Conservation (phyloP, 2,113 vertebrate species). For the Halichoerus grypus region DNA sequence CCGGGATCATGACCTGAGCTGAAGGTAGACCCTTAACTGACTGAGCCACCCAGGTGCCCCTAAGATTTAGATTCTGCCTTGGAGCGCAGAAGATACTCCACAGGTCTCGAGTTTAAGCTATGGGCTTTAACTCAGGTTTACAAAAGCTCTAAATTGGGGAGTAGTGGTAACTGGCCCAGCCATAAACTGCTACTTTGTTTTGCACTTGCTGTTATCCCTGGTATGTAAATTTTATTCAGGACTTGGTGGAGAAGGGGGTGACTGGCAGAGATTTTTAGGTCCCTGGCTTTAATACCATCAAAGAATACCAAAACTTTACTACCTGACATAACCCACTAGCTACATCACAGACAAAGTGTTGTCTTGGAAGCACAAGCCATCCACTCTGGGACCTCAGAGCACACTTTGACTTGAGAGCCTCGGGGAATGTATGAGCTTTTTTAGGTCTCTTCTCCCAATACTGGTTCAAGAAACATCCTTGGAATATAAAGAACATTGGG, state of each 20-base stretch:
- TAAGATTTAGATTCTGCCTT: background rate
- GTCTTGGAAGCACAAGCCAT: background rate
- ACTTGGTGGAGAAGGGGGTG: background rate
- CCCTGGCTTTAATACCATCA: background rate
- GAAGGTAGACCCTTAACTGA: no score
- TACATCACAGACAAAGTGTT: background rate
- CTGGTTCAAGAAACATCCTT: background rate
- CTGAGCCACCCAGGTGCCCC: background rate
- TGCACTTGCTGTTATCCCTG: background rate
- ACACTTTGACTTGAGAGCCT: no score
- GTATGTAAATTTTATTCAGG: background rate
- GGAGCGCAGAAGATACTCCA: background rate
- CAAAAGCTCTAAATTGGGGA: background rate
- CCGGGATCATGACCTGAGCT: background rate
- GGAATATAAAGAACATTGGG: background rate
- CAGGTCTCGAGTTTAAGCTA: background rate
- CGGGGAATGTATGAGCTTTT: background rate
- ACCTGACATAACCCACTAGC: background rate
- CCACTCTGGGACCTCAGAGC: background rate
- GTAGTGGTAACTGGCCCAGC: background rate
- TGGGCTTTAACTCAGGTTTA: background rate
- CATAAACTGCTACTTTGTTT: background rate
- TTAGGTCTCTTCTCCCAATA: background rate
- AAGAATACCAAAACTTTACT: background rate
- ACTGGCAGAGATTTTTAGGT: background rate